These are phyloP conservation scores for Tipula unca DNA, from an alignment of 2,888 invertebrate genomes.

Conservation along the genomic window DNA sequence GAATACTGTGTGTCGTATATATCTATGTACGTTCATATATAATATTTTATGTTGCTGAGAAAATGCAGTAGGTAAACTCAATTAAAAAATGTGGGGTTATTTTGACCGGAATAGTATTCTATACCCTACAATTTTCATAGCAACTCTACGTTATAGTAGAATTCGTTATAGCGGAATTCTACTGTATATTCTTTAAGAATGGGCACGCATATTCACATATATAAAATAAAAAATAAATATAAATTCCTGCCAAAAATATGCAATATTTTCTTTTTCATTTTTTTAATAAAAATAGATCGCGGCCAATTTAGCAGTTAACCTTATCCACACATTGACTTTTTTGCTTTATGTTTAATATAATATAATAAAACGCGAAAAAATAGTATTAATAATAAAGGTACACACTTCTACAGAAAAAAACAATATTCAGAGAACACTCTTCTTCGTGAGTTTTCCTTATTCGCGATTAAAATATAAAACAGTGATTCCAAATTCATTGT, in stretches of 20 bases:
- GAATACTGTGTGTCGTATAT: too few species aligned
- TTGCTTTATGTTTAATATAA: not conserved
- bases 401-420: not conserved
- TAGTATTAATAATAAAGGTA: not conserved
- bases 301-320: slow-evolving; percentile 18
- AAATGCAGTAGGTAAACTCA: too few species aligned
- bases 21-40: too few species aligned
- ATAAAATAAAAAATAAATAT: not conserved
- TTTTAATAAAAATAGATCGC: slow-evolving; percentile 15
- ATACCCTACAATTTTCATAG: too few species aligned
- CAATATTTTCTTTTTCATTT: not conserved
- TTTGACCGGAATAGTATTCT: too few species aligned
- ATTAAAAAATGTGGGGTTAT: too few species aligned
- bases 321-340: slow-evolving; percentile 1
- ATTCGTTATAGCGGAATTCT: not conserved
- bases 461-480: not conserved
- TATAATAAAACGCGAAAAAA: not conserved
- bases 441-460: not conserved
- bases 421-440: not conserved
- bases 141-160: too few species aligned
- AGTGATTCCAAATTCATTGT: not conserved
- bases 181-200: not conserved
- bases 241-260: slow-evolving; percentile 18
- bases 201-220: not conserved
- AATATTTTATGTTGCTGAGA: too few species aligned